phyloP scores from a whole-genome alignment of 2,797 vertebrate species.

The Vipera latastei region DNA sequence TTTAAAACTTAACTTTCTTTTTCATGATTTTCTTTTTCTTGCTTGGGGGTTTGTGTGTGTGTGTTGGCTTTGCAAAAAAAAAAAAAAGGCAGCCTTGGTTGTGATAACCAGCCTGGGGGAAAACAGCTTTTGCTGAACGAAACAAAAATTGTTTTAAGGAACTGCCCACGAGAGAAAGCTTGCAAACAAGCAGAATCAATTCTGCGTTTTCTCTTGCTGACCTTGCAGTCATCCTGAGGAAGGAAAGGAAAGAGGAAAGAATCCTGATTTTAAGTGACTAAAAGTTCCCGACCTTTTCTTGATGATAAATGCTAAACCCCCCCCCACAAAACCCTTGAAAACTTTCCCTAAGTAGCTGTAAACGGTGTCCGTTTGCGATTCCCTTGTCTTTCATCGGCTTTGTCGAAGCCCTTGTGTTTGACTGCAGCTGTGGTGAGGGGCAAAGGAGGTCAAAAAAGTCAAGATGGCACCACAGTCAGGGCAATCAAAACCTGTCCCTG shows the following conservation, averaged over 20 bases:
- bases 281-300: too few species aligned
- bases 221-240: background rate
- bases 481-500: background rate
- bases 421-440: background rate
- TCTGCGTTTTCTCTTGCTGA: background rate
- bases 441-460: background rate
- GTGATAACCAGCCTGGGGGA: background rate
- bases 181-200: background rate
- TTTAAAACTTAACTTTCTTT: background rate
- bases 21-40: background rate
- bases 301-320: background rate
- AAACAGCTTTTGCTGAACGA: background rate
- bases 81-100: background rate
- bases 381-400: background rate
- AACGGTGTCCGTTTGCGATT: background rate
- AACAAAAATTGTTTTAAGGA: background rate
- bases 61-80: background rate
- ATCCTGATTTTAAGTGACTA: background rate
- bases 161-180: background rate
- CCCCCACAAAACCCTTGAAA: background rate
- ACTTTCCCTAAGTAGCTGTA: background rate
- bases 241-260: background rate
- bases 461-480: background rate
- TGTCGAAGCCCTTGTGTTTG: background rate
- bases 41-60: background rate